phyloP scores from a whole-genome alignment of 1,140 invertebrate genomes.

The Diplogasteroides magnus region DNA sequence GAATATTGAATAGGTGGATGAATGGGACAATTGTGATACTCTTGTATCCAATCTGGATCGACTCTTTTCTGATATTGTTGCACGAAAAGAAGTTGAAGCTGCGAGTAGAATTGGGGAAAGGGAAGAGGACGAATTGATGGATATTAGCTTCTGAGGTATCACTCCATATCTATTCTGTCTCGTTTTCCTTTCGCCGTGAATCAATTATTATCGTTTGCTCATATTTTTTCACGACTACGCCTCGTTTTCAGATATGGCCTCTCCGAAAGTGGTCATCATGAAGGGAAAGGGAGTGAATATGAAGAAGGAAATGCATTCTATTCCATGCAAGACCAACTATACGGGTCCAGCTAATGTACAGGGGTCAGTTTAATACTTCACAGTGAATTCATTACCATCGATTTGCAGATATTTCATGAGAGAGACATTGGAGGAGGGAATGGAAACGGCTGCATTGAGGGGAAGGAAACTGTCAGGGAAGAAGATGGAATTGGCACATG shows the following conservation, averaged over 20 bases:
- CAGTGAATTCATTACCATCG: background rate
- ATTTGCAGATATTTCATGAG: conserved; percentile 16
- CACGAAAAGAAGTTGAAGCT: background rate
- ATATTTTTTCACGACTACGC: too few species aligned
- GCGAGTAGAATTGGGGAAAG: background rate
- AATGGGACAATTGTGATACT: background rate
- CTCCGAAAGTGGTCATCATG: too few species aligned
- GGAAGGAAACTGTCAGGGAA: background rate
- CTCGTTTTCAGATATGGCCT: too few species aligned
- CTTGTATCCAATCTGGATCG: background rate
- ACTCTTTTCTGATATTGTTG: background rate
- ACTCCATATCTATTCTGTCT: too few species aligned
- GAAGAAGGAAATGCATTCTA: conserved; percentile 24
- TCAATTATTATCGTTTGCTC: too few species aligned
- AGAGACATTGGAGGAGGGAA: conserved; percentile 8
- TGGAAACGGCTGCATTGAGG: background rate
- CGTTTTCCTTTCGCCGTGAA: too few species aligned
- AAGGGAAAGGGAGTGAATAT: too few species aligned
- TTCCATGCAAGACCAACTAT: conserved; percentile 20
- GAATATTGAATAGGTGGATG: too few species aligned
- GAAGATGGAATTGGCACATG: background rate
- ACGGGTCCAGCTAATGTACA: conserved; percentile 18
- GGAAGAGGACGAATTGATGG: background rate
- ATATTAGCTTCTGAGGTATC: too few species aligned
- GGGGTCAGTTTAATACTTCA: conserved; percentile 3